Evolutionary conservation across 2,113 vertebrate species (phyloP).

Genomic region (Percina caprodes): DNA sequence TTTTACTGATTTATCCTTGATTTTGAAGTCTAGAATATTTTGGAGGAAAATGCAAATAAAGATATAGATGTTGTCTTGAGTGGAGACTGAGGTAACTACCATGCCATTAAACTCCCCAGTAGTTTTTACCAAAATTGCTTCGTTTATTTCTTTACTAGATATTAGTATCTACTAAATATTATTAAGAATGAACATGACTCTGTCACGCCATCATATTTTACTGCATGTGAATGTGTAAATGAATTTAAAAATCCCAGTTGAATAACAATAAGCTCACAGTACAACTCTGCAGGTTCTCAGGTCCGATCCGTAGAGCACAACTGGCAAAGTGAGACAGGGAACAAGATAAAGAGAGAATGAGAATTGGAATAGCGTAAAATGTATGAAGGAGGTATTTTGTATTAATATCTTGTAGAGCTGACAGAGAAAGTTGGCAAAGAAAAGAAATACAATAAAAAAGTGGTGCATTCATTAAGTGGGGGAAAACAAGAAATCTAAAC

Average conservation of each 20-base stretch:
- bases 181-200: not conserved
- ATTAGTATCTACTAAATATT: not conserved
- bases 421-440: not conserved
- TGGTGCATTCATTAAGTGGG: conserved; percentile 8
- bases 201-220: conserved; percentile 41
- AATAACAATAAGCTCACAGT: conserved; percentile 65
- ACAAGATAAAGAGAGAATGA: conserved; percentile 23
- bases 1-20: no score
- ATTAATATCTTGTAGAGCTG: not conserved
- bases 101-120: not conserved
- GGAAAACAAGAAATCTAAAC: conserved; percentile 1
- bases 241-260: conserved; percentile 69
- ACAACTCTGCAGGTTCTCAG: conserved; percentile 55
- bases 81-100: not conserved
- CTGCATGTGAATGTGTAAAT: conserved; percentile 14
- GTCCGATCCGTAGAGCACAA: conserved; percentile 40
- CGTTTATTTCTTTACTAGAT: not conserved
- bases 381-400: conserved; percentile 42
- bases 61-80: no score
- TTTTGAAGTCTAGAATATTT: no score
- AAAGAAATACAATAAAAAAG: conserved; percentile 1
- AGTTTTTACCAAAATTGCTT: not conserved
- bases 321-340: conserved; percentile 20
- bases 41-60: no score
- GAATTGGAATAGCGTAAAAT: conserved; percentile 30